Evolutionary conservation across 2,113 vertebrate species (phyloP), one percentile per base, ranked within the genome.

Genomic region (Macquaria ambigua): DNA sequence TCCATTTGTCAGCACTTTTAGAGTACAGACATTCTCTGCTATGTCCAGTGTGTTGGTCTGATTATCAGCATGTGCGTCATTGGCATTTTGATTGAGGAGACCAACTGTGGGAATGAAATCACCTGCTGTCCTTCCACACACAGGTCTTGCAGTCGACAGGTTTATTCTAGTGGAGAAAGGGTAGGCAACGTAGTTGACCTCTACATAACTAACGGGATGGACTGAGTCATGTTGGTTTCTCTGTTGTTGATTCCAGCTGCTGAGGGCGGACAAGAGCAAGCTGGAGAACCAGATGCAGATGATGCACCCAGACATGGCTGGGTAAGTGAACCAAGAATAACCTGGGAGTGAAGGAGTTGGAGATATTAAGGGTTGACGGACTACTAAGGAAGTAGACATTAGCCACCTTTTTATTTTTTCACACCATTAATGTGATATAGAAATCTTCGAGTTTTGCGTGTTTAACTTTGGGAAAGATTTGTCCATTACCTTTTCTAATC

Each of bases 221-320:
- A 58, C 39, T 79, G 82, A 80, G 61, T 86, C 81, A 71, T 48
- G 50, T 52, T 72, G 20, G 23, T 31, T 72, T 67, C 50, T 76
- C 46, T 85, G 50, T 64, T 81, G 71, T 86, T 71, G 25, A 37
- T 81, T 89, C 34, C 75, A 96, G 96, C 76, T 95, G 75, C 87
- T 96, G 82, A 95, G 96, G 68, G 93, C 91, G 10, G 96, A 98
- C 75, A 99, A 98, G 90, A 96, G 46, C 15, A 96, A 97, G 63
- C 88, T 99, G 80, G 94, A 96, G 91, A 95, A 80, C 72, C 96
- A 96, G 74, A 83, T 98, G 82, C 95, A 97, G 86, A 93, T 95
- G 85, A 91, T 97, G 83, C 96, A 97, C 50, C 97, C 97, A 14
- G 96, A 97, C 37, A 84, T 98, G 50, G 87, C 96, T 1, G 87